Base-by-base conservation (phyloP, 2,797 vertebrate species). In the Botia almorhae region DNA sequence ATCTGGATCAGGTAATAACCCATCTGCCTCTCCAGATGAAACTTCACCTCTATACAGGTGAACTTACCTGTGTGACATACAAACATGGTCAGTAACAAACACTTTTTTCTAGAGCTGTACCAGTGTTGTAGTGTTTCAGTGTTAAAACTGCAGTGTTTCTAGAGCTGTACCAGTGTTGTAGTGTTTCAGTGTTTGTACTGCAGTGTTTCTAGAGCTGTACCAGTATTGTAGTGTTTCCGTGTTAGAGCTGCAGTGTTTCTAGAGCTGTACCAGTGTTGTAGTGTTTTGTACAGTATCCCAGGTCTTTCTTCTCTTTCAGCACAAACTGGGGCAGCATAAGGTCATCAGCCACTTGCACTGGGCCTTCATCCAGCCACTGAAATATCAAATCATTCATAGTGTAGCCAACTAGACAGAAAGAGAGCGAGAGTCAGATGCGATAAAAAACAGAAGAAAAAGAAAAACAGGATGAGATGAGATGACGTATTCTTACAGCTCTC, bases 1-100 rank as follows among this genome's bases (percentile, higher is more conserved):
- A 98, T 98, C 94, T 98, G 97, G 91, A 98, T 98, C 88, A 98
- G 91, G 89, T 98, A 98, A 90, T 98, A 98, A 78, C 97, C 97
- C 97, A 98, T 98, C 87, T 98, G 97, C 76, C 96, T 91, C 90
- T 98, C 96, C 91, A 98, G 90, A 90, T 98, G 95, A 94, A 98
- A 98, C 86, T 96, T 97, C 67, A 98, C 96, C 89, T 98, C 96
- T 0, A 98, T 98, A 89, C 97, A 98, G 85, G 97, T 98, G 89
- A 98, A 98, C 90, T 96, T 97, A 85, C 97, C 97, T 98, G 83
- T 1, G 14, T 63, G 1, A 71, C 63, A 53, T 29, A 80, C 3
- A 13, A n/a, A 21, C 26, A 70, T 7, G 8, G 61, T 51, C 61
- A 2, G 90, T 21, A 78, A 2, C 4, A 33, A 82, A 50, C 33